Evolutionary conservation across 2,888 invertebrate species (phyloP), one percentile per base, ranked within the genome.

Genomic region (Tenodera sinensis): DNA sequence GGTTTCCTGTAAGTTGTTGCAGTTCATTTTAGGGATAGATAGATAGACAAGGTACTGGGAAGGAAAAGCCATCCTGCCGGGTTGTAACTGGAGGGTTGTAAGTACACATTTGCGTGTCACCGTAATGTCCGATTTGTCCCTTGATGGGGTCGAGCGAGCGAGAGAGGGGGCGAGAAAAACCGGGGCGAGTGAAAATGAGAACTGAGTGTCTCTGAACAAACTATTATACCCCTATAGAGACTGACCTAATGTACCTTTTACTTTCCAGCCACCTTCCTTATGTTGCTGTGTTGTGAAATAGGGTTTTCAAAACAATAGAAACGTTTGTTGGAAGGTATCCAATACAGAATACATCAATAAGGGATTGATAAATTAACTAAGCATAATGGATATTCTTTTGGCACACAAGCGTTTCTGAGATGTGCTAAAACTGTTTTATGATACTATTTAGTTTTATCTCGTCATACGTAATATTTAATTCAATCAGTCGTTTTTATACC

Each of bases 61-160:
- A 28, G 85, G 54, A n/a, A 47, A 27, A 42, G 84, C 27, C 12
- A 27, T 12, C 42, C 3, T 47, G 14, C 42, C 47, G 25, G 84
- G 82, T 30, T 34, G 34, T n/a, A 83, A 27, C 83, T 42, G 83
- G 83, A 83, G 86, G 85, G 89, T 30, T 85, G 89, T 86, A 88
- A 90, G 90, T 89, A 89, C 85, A 88, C 87, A 90, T 90, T 89
- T 85, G 47, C 88, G 88, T 85, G 83, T 85, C 87, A 83, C 83
- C 88, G 89, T 90, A 90, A 90, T 85, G 90, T 89, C 89, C 90
- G 85, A 90, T 90, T 90, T 89, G 90, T 90, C 89, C 88, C 82
- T 83, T 82, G 87, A 88, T 88, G 90, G 89, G 85, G 7, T 47
- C 83, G 85, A 88, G 85, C 83, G 85, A 88, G 85, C 83, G 90